phyloP scores from a whole-genome alignment of 2,113 vertebrate genomes.

The Chionis minor region DNA sequence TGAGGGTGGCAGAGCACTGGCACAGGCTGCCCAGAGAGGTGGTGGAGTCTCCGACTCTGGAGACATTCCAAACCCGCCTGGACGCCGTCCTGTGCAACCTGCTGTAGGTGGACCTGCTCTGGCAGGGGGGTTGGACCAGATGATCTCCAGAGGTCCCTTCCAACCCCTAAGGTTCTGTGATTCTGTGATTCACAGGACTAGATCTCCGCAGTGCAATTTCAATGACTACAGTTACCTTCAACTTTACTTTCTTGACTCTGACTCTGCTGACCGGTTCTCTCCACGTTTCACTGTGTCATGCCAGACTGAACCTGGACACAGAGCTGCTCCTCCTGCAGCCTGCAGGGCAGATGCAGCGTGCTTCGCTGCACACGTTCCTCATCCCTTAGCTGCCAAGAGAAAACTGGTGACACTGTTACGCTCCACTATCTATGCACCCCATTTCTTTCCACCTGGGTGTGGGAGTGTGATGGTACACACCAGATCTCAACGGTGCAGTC shows the following conservation, averaged over 20 bases:
- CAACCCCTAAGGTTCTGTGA: too few relatives aligned
- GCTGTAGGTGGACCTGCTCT: too few relatives aligned
- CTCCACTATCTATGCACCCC: too few relatives aligned
- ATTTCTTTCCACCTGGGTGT: background rate
- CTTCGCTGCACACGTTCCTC: background rate
- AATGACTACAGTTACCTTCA: background rate
- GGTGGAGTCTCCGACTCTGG: too few relatives aligned
- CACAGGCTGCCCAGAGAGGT: too few relatives aligned
- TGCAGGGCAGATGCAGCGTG: accelerated
- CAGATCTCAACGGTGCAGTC: background rate
- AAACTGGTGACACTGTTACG: background rate
- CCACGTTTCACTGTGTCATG: background rate
- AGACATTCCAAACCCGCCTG: too few relatives aligned
- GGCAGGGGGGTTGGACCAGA: too few relatives aligned
- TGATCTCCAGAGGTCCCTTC: too few relatives aligned
- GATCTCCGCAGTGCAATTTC: background rate
- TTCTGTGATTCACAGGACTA: background rate
- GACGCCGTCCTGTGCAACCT: too few relatives aligned
- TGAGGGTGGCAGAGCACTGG: too few relatives aligned
- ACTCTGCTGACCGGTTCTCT: background rate
- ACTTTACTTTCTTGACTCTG: background rate
- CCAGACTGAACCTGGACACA: background rate
- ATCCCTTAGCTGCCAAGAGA: accelerated
- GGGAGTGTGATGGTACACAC: background rate
- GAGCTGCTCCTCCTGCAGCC: background rate